A percentile compares a stretch with the other conserved stretches of the same genome.
phyloP scores from a whole-genome alignment of 2,888 invertebrate species.

The Thera obeliscata region DNA sequence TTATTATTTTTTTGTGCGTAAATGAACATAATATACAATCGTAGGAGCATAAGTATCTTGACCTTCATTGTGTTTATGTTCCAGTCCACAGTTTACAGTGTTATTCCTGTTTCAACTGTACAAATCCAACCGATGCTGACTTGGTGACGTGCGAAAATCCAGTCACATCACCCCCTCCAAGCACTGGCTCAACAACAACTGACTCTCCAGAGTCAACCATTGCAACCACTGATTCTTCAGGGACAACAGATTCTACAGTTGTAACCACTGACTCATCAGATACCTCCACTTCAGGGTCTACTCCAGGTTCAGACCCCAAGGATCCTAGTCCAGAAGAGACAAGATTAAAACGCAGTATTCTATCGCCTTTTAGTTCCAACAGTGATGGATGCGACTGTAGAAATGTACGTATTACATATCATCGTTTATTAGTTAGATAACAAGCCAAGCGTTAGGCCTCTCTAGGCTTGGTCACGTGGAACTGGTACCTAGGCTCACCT shows the following conservation, averaged over 20 bases:
- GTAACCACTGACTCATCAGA: conserved; percentile 14
- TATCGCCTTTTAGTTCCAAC: conserved; percentile 3
- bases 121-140: conserved; percentile 32
- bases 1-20: background rate
- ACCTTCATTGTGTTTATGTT: conserved; percentile 29
- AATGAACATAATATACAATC: no score
- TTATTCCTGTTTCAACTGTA: conserved; percentile 52
- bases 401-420: conserved; percentile 16
- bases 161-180: conserved; percentile 17
- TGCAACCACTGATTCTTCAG: conserved; percentile 9
- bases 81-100: conserved; percentile 55
- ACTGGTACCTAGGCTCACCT: no score
- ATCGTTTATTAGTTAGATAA: no score
- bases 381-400: conserved; percentile 19
- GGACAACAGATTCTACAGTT: background rate
- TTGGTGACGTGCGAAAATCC: conserved; percentile 44
- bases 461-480: no score
- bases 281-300: conserved; percentile 11
- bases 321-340: conserved; percentile 8
- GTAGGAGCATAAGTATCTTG: background rate
- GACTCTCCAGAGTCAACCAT: background rate
- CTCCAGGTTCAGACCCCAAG: background rate
- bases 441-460: no score
- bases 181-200: conserved; percentile 13
- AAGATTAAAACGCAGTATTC: conserved; percentile 21